These are phyloP conservation scores for Bufotes viridis DNA, from an alignment of 2,797 vertebrate genomes.

Conservation along the genomic window DNA sequence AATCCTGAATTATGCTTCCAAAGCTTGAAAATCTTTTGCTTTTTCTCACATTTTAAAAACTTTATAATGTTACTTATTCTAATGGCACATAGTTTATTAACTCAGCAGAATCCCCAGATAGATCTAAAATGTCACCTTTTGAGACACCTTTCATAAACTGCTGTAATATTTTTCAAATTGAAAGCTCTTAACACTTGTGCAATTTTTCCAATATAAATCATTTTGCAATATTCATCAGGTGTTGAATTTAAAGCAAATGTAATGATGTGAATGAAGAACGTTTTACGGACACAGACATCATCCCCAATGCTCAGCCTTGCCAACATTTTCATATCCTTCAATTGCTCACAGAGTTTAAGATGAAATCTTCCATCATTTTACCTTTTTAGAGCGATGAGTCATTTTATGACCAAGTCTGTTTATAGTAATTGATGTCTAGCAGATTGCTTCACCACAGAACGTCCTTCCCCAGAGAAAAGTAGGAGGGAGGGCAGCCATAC, in stretches of 20 bases:
- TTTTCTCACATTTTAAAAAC: conserved; percentile 34
- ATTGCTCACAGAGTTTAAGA: conserved; percentile 43
- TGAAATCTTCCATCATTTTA: conserved; percentile 54
- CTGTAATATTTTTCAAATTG: neutral
- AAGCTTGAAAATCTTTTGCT: conserved; percentile 9
- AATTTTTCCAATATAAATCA: conserved; percentile 23
- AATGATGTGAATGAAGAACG: conserved; percentile 57
- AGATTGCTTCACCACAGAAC: conserved; percentile 40
- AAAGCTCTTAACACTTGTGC: conserved; percentile 45
- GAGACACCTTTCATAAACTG: conserved; percentile 25
- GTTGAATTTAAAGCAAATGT: conserved; percentile 51
- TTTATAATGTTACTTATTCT: conserved; percentile 18
- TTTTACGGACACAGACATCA: conserved; percentile 51
- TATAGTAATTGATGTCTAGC: conserved; percentile 53
- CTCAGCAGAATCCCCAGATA: neutral
- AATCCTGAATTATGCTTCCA: neutral
- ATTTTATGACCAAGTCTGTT: conserved; percentile 51
- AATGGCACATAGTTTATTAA: conserved; percentile 29
- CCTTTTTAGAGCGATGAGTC: conserved; percentile 59
- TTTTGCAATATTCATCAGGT: conserved; percentile 51
- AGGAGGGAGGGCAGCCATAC: conserved; percentile 7
- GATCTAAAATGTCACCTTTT: neutral
- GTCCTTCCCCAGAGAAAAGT: conserved; percentile 40
- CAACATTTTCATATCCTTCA: conserved; percentile 51
- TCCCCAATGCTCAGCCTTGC: conserved; percentile 33